phyloP scores from a whole-genome alignment of 2,888 invertebrate genomes.

The Itoplectis maculator region DNA sequence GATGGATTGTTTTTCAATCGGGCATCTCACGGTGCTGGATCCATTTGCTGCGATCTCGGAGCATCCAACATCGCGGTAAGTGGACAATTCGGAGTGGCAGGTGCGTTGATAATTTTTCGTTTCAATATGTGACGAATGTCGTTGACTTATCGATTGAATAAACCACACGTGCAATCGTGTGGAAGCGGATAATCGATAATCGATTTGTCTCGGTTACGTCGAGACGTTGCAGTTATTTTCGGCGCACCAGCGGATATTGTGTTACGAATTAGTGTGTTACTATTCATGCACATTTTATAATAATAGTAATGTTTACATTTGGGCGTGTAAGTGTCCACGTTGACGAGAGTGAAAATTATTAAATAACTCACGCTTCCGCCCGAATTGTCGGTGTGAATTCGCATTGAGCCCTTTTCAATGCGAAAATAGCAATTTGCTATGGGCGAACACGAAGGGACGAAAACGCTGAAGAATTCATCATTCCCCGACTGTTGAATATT shows the following conservation, averaged over 20 bases:
- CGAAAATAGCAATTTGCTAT: neutral
- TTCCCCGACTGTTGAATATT: neutral
- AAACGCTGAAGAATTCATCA: neutral
- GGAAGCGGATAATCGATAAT: no score
- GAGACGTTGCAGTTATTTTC: no score
- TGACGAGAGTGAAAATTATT: neutral
- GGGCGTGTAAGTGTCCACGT: neutral
- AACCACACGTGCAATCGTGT: no score
- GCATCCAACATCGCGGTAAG: neutral
- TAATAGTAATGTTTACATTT: neutral
- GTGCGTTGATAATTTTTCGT: no score
- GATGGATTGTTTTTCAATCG: conserved; percentile 23
- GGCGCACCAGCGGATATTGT: no score
- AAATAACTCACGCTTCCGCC: no score
- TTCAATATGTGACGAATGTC: no score
- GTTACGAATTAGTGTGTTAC: no score
- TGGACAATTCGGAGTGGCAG: neutral
- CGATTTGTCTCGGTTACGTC: no score
- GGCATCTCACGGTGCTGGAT: neutral
- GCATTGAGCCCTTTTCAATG: neutral
- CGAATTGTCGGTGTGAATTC: neutral
- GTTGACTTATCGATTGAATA: no score
- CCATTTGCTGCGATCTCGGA: neutral
- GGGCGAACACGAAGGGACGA: neutral
- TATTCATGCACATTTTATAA: no score